Evolutionary conservation across 1,140 invertebrate genomes (phyloP), one percentile per base, ranked within the genome.

Genomic region (Drosophila repletoides): DNA sequence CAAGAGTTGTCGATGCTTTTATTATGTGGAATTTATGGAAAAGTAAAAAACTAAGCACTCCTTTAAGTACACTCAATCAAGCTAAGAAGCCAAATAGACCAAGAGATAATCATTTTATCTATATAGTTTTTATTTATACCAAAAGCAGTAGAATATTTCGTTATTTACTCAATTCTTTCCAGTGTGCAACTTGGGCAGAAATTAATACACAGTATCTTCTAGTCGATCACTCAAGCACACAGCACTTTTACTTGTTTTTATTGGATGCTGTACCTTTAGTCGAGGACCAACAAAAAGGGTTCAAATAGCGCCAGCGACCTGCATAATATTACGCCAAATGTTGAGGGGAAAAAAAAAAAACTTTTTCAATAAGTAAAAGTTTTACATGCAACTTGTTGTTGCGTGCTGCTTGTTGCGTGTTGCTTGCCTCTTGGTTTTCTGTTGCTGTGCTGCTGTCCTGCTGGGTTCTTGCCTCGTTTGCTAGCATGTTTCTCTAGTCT

Each of bases 301-400:
- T 77, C 65, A 52, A 49, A 40, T 28, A 40, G 26, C 46, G 33
- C 65, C 56, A 36, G 29, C 58, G 77, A 83, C 79, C 79, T 83
- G 79, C 74, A 83, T 83, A 83, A 74, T 79, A 84, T 84, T 84
- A 83, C 56, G 79, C 64, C 79, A 83, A 83, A 84, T 84, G 79
- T 48, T 77, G 22, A n/a, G n/a, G n/a, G n/a, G n/a, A 52, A 17
- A 36, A 53, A 71, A 76, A 66, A 56, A 56, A 63, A 83, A 83
- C 79, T 83, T 83, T 83, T 83, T 84, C 79, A 83, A 83, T 83
- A 83, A 83, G 60, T 66, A 77, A 72, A 84, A 77, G 43, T 74
- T 72, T 84, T 61, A 38, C 64, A 43, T 74, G 79, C 72, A 83
- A 36, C 49, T 46, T 34, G 31, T 26, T 61, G 33, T 22, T 7